These are phyloP conservation scores for Spongilla lacustris DNA, from an alignment of 37 sponge, comb jelly and placozoan species.

Conservation along the genomic window DNA sequence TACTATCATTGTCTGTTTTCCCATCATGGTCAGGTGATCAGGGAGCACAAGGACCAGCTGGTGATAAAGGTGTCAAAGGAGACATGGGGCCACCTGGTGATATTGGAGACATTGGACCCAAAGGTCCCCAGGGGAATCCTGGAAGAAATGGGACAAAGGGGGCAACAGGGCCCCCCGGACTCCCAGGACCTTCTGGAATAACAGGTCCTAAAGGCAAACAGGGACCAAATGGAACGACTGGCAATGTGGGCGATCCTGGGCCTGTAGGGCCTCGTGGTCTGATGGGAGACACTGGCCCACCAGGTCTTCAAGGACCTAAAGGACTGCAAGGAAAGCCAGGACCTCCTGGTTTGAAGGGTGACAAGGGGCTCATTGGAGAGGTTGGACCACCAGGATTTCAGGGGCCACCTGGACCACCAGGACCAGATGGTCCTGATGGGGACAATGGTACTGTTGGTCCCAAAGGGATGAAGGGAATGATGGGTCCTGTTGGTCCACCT, in stretches of 20 bases:
- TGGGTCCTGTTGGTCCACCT: background rate
- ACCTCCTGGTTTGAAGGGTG: background rate
- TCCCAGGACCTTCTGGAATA: background rate
- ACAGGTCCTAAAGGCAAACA: background rate
- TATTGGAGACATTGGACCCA: background rate
- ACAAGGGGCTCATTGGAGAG: background rate
- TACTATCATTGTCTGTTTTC: no score
- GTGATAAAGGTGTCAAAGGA: background rate
- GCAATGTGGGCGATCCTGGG: background rate
- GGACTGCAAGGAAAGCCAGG: constrained; percentile 5
- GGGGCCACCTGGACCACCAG: background rate
- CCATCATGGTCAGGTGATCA: background rate
- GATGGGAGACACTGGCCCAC: no score
- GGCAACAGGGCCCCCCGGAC: background rate
- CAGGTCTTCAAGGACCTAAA: background rate
- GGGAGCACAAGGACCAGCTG: background rate
- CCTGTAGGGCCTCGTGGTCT: background rate
- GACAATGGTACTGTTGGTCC: background rate
- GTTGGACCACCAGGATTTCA: constrained; percentile 1
- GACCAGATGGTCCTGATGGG: constrained; percentile 3
- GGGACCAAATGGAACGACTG: background rate
- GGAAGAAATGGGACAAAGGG: background rate
- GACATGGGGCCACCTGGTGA: background rate
- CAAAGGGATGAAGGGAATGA: background rate
- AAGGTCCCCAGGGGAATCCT: background rate